A percentile compares a stretch with the other conserved stretches of the same genome.
Conservation (phyloP, 2,797 vertebrate species). For the Lerista edwardsae region DNA sequence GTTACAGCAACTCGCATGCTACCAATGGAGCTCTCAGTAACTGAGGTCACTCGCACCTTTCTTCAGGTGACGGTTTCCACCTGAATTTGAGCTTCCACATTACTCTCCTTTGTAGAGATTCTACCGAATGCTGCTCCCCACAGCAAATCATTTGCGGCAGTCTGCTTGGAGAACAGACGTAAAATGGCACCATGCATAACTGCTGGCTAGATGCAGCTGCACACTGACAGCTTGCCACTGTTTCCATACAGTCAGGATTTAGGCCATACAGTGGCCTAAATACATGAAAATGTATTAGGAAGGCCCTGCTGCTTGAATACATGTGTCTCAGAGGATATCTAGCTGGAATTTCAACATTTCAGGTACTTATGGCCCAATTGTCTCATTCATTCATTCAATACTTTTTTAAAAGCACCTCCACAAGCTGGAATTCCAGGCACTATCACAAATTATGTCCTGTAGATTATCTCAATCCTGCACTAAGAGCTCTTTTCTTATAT, state of each 20-base stretch:
- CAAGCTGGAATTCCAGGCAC: neutral
- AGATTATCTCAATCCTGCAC: slow-evolving; percentile 19
- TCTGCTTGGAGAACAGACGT: neutral
- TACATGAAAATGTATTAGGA: neutral
- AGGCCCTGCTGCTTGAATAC: neutral
- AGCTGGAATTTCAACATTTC: neutral
- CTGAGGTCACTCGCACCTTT: neutral
- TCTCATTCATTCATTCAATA: neutral
- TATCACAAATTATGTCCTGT: neutral
- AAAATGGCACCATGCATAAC: neutral
- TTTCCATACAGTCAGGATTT: neutral
- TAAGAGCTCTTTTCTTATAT: neutral
- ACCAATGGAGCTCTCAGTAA: neutral
- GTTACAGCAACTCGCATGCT: neutral
- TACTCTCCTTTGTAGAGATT: neutral
- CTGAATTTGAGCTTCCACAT: neutral
- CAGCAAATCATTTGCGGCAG: neutral
- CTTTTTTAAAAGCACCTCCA: slow-evolving; percentile 1
- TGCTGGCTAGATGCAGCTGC: neutral
- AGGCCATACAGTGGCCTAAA: neutral
- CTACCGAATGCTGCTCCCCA: neutral
- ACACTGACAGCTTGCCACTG: neutral
- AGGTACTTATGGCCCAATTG: neutral
- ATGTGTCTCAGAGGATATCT: too few species aligned
- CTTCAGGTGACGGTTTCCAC: too few species aligned